Evolutionary conservation across 2,113 vertebrate genomes (phyloP).

Genomic region (Megaceryle maxima): DNA sequence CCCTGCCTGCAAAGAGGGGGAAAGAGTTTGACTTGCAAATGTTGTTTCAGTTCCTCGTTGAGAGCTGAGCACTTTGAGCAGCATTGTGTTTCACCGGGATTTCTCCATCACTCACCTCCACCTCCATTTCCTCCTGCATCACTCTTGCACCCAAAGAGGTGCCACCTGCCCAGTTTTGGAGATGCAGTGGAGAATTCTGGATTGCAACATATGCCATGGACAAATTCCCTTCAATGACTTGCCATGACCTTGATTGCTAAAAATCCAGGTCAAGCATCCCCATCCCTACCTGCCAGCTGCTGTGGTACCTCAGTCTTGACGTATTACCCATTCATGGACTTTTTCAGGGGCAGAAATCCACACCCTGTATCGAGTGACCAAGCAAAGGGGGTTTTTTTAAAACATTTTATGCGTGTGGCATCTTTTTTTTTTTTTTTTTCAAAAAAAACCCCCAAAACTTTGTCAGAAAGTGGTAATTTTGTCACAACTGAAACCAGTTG

Average conservation of each 20-base stretch:
- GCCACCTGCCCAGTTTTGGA: rapidly evolving
- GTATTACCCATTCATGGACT: neutral
- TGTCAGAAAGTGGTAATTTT: neutral
- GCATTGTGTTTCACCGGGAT: rapidly evolving
- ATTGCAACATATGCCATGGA: neutral
- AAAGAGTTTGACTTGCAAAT: conserved; percentile 40
- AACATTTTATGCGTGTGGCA: neutral
- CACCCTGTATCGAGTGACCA: neutral
- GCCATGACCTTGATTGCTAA: neutral
- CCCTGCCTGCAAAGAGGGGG: neutral
- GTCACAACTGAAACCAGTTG: neutral
- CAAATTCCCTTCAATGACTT: neutral
- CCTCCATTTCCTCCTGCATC: neutral
- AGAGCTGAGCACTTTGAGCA: neutral
- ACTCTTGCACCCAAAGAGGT: neutral
- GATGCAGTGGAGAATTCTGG: neutral
- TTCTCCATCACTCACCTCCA: neutral
- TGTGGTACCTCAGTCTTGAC: rapidly evolving
- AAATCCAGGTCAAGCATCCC: neutral
- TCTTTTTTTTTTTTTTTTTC: neutral
- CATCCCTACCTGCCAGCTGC: neutral
- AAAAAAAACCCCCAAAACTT: neutral
- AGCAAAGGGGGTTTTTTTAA: neutral
- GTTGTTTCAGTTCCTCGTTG: neutral
- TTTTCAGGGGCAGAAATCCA: neutral